Base-by-base conservation (phyloP, 1,140 invertebrate genomes). In the Stratiolaelaps scimitus region DNA sequence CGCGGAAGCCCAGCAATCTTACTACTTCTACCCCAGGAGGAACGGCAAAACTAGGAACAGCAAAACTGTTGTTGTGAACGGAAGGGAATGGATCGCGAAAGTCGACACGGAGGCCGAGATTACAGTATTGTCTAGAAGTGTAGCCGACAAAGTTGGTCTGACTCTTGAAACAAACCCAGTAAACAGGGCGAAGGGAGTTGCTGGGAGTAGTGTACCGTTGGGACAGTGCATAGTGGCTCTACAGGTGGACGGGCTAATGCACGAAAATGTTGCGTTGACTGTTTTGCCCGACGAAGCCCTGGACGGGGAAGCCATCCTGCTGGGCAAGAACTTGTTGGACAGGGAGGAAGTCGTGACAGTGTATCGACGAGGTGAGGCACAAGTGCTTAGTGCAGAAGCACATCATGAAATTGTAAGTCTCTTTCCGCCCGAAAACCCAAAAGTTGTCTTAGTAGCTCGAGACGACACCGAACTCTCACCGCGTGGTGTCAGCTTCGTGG, bases 301-400 rank as follows among this genome's bases (percentile, higher is more conserved):
- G 44, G 44, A 45, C n/a, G 44, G 44, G 44, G 44, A 45, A 45
- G 44, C n/a, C n/a, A n/a, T n/a, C n/a, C n/a, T n/a, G n/a, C n/a
- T n/a, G n/a, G n/a, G n/a, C n/a, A n/a, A n/a, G n/a, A n/a, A n/a
- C n/a, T n/a, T n/a, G n/a, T n/a, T n/a, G n/a, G n/a, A n/a, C n/a
- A n/a, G n/a, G n/a, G n/a, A n/a, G n/a, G n/a, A n/a, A n/a, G n/a
- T n/a, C n/a, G n/a, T n/a, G n/a, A n/a, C n/a, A n/a, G n/a, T n/a
- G n/a, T n/a, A n/a, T n/a, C n/a, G n/a, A n/a, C n/a, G n/a, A n/a
- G n/a, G n/a, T n/a, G n/a, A n/a, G 44, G 13, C 44, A 45, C n/a
- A 19, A 19, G 19, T 45, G 13, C 44, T 45, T 13, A 45, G 19
- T 13, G 44, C 13, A 13, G 44, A 45, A 45, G 44, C 44, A 19